Evolutionary conservation across 92 coral and sea anemone species (phyloP), one percentile per base, ranked within the genome.

Genomic region (Micromussa lordhowensis): DNA sequence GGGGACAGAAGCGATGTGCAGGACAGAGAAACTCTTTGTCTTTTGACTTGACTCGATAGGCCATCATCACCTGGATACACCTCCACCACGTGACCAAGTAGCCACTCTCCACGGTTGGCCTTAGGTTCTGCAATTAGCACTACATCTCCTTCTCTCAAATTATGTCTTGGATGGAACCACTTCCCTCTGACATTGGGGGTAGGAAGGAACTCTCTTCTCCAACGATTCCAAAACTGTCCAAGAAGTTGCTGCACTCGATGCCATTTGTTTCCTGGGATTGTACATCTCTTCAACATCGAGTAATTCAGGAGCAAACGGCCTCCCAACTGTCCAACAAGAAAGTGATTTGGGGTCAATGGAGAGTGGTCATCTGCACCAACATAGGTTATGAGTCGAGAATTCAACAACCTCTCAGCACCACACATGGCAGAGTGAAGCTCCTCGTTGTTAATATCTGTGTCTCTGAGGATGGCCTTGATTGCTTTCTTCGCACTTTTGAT

Each of bases 371-470:
- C 91, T 10, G 96, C 55, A 73, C 95, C 87, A 64, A 89, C 91
- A 40, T 89, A 85, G 4, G 93, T 89, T 53, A 92, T 83, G 34
- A 86, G 93, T 76, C 91, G 29, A 19, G 93, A 92, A 75, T 92
- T 92, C 86, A 92, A 30, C 58, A 90, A 69, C 2, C 86, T 79
- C 80, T 94, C 91, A 1, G 93, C 92, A n/a, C 93, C 94, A 35
- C 90, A 91, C 30, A 89, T 86, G 24, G 96, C 93, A 53, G 90
- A 89, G 55, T 92, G 95, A 68, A 85, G 87, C 71, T 92, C 95
- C 21, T 89, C 93, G 78, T 94, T 88, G 3, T 77, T 79, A 11
- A 86, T 71, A 38, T 89, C 82, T 29, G 90, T 90, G 61, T 91
- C 59, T 54, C 59, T 19, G 4, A 54, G 59, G 59, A 54, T 58